Base-by-base conservation (phyloP, 2,888 invertebrate genomes). In the Sabatieria punctata region DNA sequence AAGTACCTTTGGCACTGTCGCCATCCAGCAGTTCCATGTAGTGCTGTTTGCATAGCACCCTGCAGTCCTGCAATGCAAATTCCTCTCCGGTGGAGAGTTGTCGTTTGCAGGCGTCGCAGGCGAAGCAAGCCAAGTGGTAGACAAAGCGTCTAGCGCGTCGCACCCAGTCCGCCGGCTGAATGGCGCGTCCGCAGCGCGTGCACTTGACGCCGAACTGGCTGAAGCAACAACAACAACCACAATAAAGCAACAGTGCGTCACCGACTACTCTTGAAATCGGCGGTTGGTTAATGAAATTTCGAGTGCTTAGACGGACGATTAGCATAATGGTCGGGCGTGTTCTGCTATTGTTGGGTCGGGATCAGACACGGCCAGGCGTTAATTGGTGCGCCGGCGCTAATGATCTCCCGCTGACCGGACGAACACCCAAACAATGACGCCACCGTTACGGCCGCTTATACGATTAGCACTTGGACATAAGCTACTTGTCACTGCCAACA, bases 51-150 rank as follows among this genome's bases (percentile, higher is more conserved):
- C 95, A 97, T 54, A 97, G 77, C 48, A 97, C 82, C 54, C 86
- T 73, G 67, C 85, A 84, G 60, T 93, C 89, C 67, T 89, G 82
- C 50, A 95, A 76, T 13, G 93, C 91, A 70, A 95, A 97, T 73
- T 95, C 91, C 68, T 65, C 64, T 21, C 64, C 63, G 18, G 71
- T 70, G 2, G 66, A 66, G 30, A 49, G 38, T 50, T 67, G 69
- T 45, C 68, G 54, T 53, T 68, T 66, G 54, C 70, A 69, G 49
- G 85, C 84, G 69, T 93, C 89, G 70, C 95, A 95, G 21, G 93
- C 89, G 72, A 97, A 97, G 72, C 97, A 97, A 41, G 95, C 95
- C 67, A 97, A 74, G 71, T 97, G 95, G 73, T 91, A 97, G 27
- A 95, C 86, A 68, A 84, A 80, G 63, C 85, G 83, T 45, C 85